These are phyloP conservation scores for Caenorhabditis wallacei DNA, from an alignment of 2,888 invertebrate species.

Conservation along the genomic window DNA sequence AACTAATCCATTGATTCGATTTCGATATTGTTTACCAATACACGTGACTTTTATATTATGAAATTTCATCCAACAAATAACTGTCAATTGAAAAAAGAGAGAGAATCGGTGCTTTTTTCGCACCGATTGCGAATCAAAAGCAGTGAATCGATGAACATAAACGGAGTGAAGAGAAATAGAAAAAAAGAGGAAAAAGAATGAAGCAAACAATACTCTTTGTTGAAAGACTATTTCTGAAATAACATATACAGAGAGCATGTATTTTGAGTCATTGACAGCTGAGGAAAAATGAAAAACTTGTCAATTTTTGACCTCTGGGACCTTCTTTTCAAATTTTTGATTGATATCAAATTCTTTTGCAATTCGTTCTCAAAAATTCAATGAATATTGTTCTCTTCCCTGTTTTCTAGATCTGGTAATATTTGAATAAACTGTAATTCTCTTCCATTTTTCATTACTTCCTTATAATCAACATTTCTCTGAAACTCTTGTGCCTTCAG, in stretches of 20 bases:
- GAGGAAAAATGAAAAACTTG: constrained; percentile 3
- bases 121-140: constrained; percentile 1
- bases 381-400: constrained; percentile 1
- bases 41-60: not conserved
- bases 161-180: constrained; percentile 8
- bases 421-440: too few species aligned
- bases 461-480: too few species aligned
- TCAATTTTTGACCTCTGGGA: constrained; percentile 33
- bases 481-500: too few species aligned
- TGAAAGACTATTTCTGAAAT: not conserved
- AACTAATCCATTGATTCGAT: not conserved
- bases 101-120: constrained; percentile 6
- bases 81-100: too few species aligned
- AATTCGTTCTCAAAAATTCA: not conserved
- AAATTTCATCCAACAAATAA: not conserved
- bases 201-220: constrained; percentile 41
- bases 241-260: constrained; percentile 8
- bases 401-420: too few species aligned
- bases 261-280: constrained; percentile 12
- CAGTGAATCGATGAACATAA: constrained; percentile 28
- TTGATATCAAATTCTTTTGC: not conserved
- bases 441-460: too few species aligned
- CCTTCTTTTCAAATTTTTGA: constrained; percentile 14
- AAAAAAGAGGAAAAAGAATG: constrained; percentile 12
- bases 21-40: not conserved